Percentiles rank a stretch among this genome's conserved stretches.
These are phyloP conservation scores for Gulo gulo DNA, from an alignment of 2,113 vertebrate genomes.

Conservation along the genomic window DNA sequence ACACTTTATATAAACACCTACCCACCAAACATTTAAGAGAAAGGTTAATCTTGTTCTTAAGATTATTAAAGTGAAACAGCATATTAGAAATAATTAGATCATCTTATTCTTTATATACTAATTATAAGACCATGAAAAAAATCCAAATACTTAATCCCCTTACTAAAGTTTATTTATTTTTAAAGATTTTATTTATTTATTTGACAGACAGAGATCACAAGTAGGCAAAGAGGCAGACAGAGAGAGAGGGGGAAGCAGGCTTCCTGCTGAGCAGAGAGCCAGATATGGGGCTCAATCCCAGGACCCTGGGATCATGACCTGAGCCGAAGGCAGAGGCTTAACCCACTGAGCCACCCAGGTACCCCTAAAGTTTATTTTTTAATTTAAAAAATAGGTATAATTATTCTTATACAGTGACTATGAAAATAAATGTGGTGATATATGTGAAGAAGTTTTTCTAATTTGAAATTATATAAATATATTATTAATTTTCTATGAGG, in stretches of 20 bases:
- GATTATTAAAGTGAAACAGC: neutral
- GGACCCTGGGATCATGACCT: too few relatives aligned
- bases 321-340: too few relatives aligned
- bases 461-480: neutral
- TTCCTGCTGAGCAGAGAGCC: too few relatives aligned
- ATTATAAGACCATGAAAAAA: neutral
- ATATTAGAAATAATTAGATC: neutral
- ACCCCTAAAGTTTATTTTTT: neutral
- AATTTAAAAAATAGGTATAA: neutral
- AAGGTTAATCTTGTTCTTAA: neutral
- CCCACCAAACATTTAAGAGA: accelerated
- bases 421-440: neutral
- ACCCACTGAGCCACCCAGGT: too few relatives aligned
- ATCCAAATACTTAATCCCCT: neutral
- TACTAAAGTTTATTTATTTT: neutral
- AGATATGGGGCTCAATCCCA: too few relatives aligned
- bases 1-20: neutral
- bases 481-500: neutral
- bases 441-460: neutral
- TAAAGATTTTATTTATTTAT: too few relatives aligned
- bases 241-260: too few relatives aligned
- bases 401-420: neutral
- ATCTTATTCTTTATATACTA: neutral
- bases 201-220: too few relatives aligned
- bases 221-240: too few relatives aligned